A percentile compares a stretch with the other conserved stretches of the same genome.
Conservation (phyloP, 1,140 invertebrate species). For the Mylabris phalerata region DNA sequence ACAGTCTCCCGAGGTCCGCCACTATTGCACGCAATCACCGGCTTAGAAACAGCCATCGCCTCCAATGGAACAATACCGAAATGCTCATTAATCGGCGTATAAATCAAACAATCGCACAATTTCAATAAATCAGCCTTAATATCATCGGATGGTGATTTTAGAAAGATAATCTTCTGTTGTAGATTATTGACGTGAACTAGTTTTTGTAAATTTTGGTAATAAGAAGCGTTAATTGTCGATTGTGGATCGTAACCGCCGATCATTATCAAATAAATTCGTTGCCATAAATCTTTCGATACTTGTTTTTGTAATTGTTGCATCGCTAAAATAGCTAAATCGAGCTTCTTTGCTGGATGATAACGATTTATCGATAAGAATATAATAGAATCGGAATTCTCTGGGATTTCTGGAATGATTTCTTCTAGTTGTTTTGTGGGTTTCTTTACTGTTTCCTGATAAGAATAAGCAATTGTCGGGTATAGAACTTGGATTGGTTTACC, state of each 20-base stretch:
- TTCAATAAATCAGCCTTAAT: slow-evolving; percentile 76
- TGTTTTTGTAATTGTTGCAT: slow-evolving; percentile 58
- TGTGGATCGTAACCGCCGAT: slow-evolving; percentile 94
- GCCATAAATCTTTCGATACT: slow-evolving; percentile 50
- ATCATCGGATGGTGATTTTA: slow-evolving; percentile 79
- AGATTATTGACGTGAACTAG: slow-evolving; percentile 60
- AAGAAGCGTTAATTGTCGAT: slow-evolving; percentile 82
- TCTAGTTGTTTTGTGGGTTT: slow-evolving; percentile 19
- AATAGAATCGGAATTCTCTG: slow-evolving; percentile 46
- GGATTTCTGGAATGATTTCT: slow-evolving; percentile 31
- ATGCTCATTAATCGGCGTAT: slow-evolving; percentile 96
- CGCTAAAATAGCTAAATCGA: slow-evolving; percentile 75
- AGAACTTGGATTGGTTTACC: slow-evolving; percentile 68
- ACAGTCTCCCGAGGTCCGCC: slow-evolving; percentile 96
- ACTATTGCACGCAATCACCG: slow-evolving; percentile 91
- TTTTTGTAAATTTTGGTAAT: slow-evolving; percentile 71
- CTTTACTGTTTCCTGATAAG: slow-evolving; percentile 27
- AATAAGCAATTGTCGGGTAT: slow-evolving; percentile 77
- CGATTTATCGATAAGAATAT: slow-evolving; percentile 93
- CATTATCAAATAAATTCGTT: slow-evolving; percentile 76
- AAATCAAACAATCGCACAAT: slow-evolving; percentile 72
- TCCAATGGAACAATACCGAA: slow-evolving; percentile 99
- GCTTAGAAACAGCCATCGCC: slow-evolving; percentile 90
- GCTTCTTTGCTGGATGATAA: slow-evolving; percentile 95
- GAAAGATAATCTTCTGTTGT: slow-evolving; percentile 70